phyloP scores from a whole-genome alignment of 1,140 invertebrate genomes.

The Caenorhabditis brenneri region DNA sequence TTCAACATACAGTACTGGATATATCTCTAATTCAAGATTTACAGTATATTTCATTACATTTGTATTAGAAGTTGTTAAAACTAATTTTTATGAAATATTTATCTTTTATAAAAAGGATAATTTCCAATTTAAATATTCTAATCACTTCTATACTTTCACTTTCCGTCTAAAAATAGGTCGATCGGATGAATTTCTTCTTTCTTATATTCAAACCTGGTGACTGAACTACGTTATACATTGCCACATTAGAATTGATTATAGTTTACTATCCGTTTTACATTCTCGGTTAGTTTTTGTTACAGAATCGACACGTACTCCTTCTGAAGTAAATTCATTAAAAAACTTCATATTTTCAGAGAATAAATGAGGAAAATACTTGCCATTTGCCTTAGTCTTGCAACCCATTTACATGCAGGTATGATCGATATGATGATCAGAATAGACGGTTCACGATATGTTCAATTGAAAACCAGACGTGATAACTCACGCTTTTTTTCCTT shows the following conservation, averaged over 20 bases:
- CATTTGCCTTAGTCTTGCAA: slow-evolving; percentile 16
- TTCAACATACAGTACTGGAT: too few relatives aligned
- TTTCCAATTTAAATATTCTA: slow-evolving; percentile 16
- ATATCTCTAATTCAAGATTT: too few relatives aligned
- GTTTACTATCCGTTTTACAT: not conserved
- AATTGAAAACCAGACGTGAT: too few relatives aligned
- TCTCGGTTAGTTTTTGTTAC: too few relatives aligned
- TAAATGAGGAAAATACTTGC: not conserved
- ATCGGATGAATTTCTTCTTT: not conserved
- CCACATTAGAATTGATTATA: too few relatives aligned
- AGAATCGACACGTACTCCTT: slow-evolving; percentile 1
- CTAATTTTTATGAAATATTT: too few relatives aligned
- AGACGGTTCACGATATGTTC: too few relatives aligned
- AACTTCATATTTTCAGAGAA: slow-evolving; percentile 24
- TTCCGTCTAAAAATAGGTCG: slow-evolving; percentile 14
- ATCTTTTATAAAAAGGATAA: slow-evolving; percentile 29
- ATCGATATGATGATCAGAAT: not conserved
- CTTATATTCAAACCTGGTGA: too few relatives aligned
- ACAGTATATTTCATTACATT: too few relatives aligned
- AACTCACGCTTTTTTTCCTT: too few relatives aligned
- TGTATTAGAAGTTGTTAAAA: too few relatives aligned
- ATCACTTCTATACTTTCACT: slow-evolving; percentile 38
- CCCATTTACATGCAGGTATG: slow-evolving; percentile 40
- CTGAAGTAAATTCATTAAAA: slow-evolving; percentile 33
- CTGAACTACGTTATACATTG: too few relatives aligned